Conservation (phyloP, 2,888 invertebrate genomes). For the Lycocerus yunnanus region DNA sequence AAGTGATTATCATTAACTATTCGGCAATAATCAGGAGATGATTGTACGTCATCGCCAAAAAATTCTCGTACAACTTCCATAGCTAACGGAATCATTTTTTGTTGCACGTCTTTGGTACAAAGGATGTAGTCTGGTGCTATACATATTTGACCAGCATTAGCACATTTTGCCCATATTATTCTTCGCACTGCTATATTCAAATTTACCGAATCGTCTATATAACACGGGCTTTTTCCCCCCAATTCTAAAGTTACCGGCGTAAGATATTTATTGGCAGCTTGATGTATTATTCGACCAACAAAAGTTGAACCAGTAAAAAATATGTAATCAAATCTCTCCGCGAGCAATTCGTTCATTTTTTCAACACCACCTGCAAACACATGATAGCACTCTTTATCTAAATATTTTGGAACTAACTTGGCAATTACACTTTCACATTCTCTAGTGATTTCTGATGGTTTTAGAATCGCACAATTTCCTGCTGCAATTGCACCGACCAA, state of each 20-base stretch:
- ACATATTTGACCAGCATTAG: constrained; percentile 95
- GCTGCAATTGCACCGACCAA: constrained; percentile 88
- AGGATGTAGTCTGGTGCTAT: constrained; percentile 95
- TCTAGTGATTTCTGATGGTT: constrained; percentile 88
- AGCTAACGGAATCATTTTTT: constrained; percentile 54
- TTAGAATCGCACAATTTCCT: constrained; percentile 89
- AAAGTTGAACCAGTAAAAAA: constrained; percentile 90
- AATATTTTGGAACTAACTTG: constrained; percentile 80
- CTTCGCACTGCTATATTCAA: constrained; percentile 77
- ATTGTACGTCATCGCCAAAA: constrained; percentile 81
- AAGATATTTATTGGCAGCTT: constrained; percentile 86
- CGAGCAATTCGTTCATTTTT: constrained; percentile 84
- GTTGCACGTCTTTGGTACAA: constrained; percentile 78
- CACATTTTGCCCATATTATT: constrained; percentile 92
- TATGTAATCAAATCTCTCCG: constrained; percentile 92
- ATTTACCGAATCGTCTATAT: constrained; percentile 83
- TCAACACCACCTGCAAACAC: constrained; percentile 81
- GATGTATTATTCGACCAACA: constrained; percentile 86
- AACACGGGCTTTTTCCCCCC: constrained; percentile 85
- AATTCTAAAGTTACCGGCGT: constrained; percentile 94
- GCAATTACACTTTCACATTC: constrained; percentile 74
- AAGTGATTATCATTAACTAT: constrained; percentile 88
- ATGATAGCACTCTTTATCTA: constrained; percentile 87
- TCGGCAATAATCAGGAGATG: constrained; percentile 77
- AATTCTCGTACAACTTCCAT: constrained; percentile 75